Base-by-base conservation (phyloP, 2,888 invertebrate genomes). In the Gryllus longicercus region DNA sequence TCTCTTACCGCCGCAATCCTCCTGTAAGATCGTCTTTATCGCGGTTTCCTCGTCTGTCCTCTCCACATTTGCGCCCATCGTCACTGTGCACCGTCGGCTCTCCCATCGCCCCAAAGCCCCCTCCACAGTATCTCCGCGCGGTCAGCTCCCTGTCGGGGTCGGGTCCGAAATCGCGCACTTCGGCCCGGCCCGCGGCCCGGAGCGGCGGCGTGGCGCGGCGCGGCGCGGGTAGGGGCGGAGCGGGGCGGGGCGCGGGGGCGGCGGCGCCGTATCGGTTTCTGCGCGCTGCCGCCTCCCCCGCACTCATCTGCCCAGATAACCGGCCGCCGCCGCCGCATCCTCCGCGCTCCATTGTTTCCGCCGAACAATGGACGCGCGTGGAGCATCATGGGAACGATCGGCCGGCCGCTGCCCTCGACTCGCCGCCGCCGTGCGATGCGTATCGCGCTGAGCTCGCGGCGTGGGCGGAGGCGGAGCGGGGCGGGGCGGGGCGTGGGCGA, bases 231-330 rank as follows among this genome's bases (percentile, higher is more conserved):
- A 11, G n/a, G n/a, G 63, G 63, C 63, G n/a, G 63, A 14, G 63
- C n/a, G 8, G 38, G 38, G 38, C 8, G 5, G 38, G 21, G 21
- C 21, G 21, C 21, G 21, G 21, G 21, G 21, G 21, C 21, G 51
- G n/a, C 63, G 63, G 63, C 63, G 63, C 63, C 63, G 63, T 63
- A 63, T 63, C 63, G 63, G 63, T 63, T 63, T 63, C 63, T 63
- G 63, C 63, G 63, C 63, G 63, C 63, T n/a, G n/a, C 63, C 63
- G 14, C 63, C 63, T 63, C 63, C 63, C 63, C 63, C 63, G 63
- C 63, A 63, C 63, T 63, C 63, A 63, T 63, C 63, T 63, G 63
- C 63, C 63, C 63, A 63, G 63, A 63, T 63, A 63, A 63, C 63
- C 63, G n/a, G 63, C 63, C 63, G 63, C 63, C 63, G 14, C 63